A percentile compares a stretch with the other conserved stretches of the same genome.
phyloP scores from a whole-genome alignment of 2,888 invertebrate species.

The Andrena haemorrhoa region DNA sequence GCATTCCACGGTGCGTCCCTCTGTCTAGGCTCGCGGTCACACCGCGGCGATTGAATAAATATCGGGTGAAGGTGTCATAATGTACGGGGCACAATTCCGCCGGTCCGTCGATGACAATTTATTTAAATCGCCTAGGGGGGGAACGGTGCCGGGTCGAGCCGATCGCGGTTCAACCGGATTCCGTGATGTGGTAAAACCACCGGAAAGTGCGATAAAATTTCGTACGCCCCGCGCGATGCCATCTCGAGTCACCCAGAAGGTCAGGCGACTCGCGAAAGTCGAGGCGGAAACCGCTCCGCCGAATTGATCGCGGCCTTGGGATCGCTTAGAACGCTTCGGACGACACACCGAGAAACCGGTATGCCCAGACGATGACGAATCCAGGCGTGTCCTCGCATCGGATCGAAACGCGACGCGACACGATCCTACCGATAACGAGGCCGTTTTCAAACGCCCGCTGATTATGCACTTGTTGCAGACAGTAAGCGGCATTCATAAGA shows the following conservation, averaged over 20 bases:
- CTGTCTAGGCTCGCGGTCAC: constrained; percentile 46
- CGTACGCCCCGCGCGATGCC: background rate
- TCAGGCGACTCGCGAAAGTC: background rate
- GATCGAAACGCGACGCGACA: constrained; percentile 69
- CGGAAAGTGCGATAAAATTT: constrained; percentile 12
- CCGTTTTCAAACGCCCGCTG: constrained; percentile 62
- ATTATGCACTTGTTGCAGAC: constrained; percentile 68
- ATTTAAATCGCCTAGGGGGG: constrained; percentile 43
- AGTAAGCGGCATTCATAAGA: constrained; percentile 75
- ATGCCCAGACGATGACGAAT: constrained; percentile 75
- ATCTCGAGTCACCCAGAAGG: background rate
- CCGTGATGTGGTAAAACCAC: constrained; percentile 7
- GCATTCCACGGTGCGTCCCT: constrained; percentile 27
- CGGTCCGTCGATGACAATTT: constrained; percentile 52
- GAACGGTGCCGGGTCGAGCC: constrained; percentile 16
- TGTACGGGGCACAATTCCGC: constrained; percentile 14
- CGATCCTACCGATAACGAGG: constrained; percentile 63
- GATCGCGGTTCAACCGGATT: constrained; percentile 16
- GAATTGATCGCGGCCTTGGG: background rate
- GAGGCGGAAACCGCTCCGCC: background rate
- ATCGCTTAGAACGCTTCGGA: constrained; percentile 23
- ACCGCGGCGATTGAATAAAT: constrained; percentile 63
- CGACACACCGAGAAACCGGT: constrained; percentile 60
- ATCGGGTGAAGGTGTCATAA: constrained; percentile 60
- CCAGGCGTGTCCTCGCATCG: constrained; percentile 74